These are phyloP conservation scores for Sternotherus odoratus DNA, from an alignment of 2,797 vertebrate species.

Conservation along the genomic window DNA sequence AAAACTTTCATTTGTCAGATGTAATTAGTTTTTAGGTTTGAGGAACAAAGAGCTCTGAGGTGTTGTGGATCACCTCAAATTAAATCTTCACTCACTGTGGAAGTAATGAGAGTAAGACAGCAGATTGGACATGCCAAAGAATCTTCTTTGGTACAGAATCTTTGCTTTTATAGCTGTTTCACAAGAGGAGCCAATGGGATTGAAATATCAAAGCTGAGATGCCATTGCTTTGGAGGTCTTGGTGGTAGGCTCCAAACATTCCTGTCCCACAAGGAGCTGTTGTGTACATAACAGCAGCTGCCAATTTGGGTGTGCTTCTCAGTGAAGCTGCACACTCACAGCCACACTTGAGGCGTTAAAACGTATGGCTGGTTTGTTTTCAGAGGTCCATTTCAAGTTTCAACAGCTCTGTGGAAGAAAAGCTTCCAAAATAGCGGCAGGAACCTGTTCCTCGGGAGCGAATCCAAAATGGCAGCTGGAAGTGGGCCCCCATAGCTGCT, in stretches of 20 bases:
- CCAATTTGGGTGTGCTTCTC: background rate
- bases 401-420: background rate
- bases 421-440: background rate
- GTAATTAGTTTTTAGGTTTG: background rate
- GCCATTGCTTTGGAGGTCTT: rapidly evolving
- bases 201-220: no score
- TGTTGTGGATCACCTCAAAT: background rate
- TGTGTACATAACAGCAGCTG: rapidly evolving
- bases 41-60: background rate
- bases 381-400: background rate
- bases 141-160: rapidly evolving
- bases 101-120: rapidly evolving
- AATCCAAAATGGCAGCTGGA: background rate
- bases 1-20: background rate
- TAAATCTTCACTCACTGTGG: rapidly evolving
- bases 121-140: background rate
- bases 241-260: rapidly evolving
- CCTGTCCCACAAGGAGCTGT: background rate
- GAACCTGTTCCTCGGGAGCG: background rate
- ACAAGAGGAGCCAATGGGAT: no score
- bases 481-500: background rate
- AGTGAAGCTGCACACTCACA: background rate
- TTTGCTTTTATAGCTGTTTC: rapidly evolving
- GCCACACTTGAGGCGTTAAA: background rate
- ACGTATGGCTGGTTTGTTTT: background rate